Evolutionary conservation across 2,888 invertebrate genomes (phyloP).

Genomic region (Lacanobia wlatinum): DNA sequence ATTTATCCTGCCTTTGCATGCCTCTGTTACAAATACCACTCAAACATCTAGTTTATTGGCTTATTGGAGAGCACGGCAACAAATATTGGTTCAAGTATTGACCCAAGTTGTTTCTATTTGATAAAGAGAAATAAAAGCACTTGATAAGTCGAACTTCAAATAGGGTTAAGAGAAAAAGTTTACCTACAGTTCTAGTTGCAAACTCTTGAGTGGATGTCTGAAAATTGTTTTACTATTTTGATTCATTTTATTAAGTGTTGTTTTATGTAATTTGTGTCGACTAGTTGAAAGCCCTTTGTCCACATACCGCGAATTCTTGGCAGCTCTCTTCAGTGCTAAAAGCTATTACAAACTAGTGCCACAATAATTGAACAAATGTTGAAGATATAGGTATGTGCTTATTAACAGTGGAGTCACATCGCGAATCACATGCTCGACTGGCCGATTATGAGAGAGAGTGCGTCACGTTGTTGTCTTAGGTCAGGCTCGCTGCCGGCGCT

Average conservation of each 20-base stretch:
- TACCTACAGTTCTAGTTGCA: not conserved
- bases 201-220: not conserved
- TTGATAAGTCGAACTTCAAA: conserved; percentile 18
- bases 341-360: conserved; percentile 2
- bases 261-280: conserved; percentile 10
- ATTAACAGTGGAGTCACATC: not conserved
- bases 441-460: not conserved
- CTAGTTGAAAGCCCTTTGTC: conserved; percentile 8
- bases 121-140: conserved; percentile 26
- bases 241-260: not conserved
- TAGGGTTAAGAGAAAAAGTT: conserved; percentile 5
- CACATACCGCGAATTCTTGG: conserved; percentile 5
- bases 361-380: not conserved
- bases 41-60: conserved; percentile 5
- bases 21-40: conserved; percentile 1
- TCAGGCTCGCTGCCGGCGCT: conserved; percentile 4
- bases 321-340: conserved; percentile 5
- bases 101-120: conserved; percentile 15
- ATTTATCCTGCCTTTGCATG: not conserved
- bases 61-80: conserved; percentile 1
- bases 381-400: not conserved
- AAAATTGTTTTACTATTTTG: not conserved
- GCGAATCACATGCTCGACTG: not conserved
- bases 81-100: conserved; percentile 30
- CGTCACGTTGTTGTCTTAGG: conserved; percentile 23